phyloP scores from a whole-genome alignment of 2,888 invertebrate species.

The Gerris lacustris region DNA sequence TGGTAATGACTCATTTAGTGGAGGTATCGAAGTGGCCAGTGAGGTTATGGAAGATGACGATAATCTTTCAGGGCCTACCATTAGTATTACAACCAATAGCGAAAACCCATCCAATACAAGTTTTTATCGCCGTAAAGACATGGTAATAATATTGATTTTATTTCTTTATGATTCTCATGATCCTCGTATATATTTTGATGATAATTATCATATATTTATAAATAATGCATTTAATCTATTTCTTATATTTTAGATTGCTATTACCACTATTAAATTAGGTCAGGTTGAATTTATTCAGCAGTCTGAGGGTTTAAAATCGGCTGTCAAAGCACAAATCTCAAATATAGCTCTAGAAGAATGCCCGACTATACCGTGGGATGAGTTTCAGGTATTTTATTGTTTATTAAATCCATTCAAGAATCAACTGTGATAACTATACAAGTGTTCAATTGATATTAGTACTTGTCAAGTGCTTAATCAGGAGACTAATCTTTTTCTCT shows the following conservation, averaged over 20 bases:
- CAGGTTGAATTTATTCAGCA: constrained; percentile 62
- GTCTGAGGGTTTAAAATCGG: constrained; percentile 52
- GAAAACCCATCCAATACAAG: constrained; percentile 64
- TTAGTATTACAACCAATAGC: constrained; percentile 63
- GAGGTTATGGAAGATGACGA: constrained; percentile 60
- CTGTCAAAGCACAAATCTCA: constrained; percentile 55
- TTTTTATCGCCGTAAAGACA: constrained; percentile 62
- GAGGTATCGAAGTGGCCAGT: constrained; percentile 59
- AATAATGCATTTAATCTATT: no score
- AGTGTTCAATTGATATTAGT: no score
- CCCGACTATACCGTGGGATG: constrained; percentile 81
- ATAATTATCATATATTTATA: no score
- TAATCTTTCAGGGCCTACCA: constrained; percentile 36
- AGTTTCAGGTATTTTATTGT: constrained; percentile 63
- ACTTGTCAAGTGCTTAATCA: not conserved
- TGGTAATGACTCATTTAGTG: constrained; percentile 16
- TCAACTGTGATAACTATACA: not conserved
- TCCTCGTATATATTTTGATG: no score
- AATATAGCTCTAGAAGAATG: constrained; percentile 70
- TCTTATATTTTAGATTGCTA: constrained; percentile 39
- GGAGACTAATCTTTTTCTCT: not conserved
- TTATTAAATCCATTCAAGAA: constrained; percentile 13
- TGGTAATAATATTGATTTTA: constrained; percentile 42
- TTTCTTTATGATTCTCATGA: no score
- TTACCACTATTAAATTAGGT: constrained; percentile 54